phyloP scores from a whole-genome alignment of 2,113 vertebrate species.

The Podiceps cristatus region DNA sequence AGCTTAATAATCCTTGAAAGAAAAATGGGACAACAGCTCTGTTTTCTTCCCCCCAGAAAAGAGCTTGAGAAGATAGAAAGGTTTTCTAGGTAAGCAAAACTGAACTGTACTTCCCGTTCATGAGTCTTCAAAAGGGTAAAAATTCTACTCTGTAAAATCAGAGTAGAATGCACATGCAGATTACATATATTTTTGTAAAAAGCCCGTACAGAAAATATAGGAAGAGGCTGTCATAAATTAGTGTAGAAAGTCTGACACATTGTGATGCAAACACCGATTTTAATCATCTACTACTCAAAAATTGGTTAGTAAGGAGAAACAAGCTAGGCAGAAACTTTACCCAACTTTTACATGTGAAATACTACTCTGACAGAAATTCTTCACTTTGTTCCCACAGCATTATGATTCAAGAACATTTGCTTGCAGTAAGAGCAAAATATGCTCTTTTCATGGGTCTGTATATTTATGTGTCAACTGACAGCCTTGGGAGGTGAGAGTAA shows the following conservation, averaged over 20 bases:
- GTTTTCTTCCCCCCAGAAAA: neutral
- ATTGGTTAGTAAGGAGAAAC: neutral
- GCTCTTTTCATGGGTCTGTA: conserved; percentile 11
- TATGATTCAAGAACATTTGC: conserved; percentile 23
- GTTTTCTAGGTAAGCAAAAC: neutral
- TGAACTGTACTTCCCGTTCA: neutral
- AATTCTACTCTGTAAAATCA: neutral
- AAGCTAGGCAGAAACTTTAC: neutral
- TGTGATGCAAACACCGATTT: neutral
- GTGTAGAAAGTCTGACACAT: neutral
- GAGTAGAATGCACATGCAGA: neutral
- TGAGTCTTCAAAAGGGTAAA: neutral
- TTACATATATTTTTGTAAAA: neutral
- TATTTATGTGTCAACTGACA: conserved; percentile 43
- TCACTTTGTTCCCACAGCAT: neutral
- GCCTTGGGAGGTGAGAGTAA: conserved; percentile 36
- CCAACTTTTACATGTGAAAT: neutral
- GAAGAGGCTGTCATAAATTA: neutral
- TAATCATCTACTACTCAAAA: neutral
- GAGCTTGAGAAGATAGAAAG: neutral
- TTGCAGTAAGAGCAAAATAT: conserved; percentile 28
- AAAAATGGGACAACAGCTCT: neutral
- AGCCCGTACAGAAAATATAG: neutral
- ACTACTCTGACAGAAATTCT: neutral
- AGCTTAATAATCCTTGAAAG: neutral